Conservation (phyloP, 2,888 invertebrate species). For the Tetanocera ferruginea region DNA sequence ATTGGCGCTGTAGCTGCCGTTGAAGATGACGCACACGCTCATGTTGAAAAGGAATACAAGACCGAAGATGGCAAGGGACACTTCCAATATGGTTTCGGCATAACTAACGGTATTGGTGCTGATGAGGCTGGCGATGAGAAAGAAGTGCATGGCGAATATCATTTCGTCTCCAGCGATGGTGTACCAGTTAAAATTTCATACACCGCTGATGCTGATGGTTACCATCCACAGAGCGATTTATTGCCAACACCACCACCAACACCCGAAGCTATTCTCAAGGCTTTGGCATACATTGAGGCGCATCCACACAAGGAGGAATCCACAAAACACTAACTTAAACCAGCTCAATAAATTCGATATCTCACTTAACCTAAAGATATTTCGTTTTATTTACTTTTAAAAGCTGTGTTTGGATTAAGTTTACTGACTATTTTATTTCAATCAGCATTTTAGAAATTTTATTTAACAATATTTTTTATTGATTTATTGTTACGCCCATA, state of each 20-base stretch:
- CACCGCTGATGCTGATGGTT: slow-evolving; percentile 61
- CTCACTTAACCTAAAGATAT: too few relatives aligned
- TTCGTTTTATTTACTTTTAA: too few relatives aligned
- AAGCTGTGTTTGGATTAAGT: too few relatives aligned
- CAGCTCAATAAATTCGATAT: too few relatives aligned
- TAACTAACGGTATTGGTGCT: slow-evolving; percentile 60
- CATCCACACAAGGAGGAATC: slow-evolving; percentile 51
- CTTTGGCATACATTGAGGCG: slow-evolving; percentile 59
- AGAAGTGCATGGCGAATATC: slow-evolving; percentile 56
- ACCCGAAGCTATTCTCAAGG: slow-evolving; percentile 57
- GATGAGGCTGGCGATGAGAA: slow-evolving; percentile 57
- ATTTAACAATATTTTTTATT: too few relatives aligned
- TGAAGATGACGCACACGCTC: slow-evolving; percentile 61
- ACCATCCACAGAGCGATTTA: slow-evolving; percentile 58
- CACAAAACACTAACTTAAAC: too few relatives aligned
- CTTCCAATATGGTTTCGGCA: slow-evolving; percentile 56
- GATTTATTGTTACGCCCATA: too few relatives aligned
- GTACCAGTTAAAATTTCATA: slow-evolving; percentile 57
- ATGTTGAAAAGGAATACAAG: slow-evolving; percentile 53
- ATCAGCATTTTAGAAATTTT: too few relatives aligned
- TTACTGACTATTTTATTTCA: too few relatives aligned
- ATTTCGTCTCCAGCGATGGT: slow-evolving; percentile 60
- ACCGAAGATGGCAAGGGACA: slow-evolving; percentile 58
- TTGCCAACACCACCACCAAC: slow-evolving; percentile 63
- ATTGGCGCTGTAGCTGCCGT: slow-evolving; percentile 41